A percentile compares a stretch with the other conserved stretches of the same genome.
Conservation (phyloP, 2,113 vertebrate genomes). For the Platysteira castanea region DNA sequence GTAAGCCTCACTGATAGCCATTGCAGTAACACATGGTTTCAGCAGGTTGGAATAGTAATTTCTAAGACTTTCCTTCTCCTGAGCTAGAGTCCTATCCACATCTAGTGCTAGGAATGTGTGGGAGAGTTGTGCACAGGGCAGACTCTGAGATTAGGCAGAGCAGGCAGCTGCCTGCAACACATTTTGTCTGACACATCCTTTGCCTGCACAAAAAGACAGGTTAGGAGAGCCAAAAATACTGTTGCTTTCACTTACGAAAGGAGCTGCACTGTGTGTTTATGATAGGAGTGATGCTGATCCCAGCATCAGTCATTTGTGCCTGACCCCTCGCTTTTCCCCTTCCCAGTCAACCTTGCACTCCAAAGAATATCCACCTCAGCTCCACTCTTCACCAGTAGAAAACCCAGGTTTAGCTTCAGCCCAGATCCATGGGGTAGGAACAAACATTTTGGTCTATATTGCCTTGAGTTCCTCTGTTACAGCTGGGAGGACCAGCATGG, state of each 20-base stretch:
- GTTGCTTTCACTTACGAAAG: background rate
- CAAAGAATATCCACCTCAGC: background rate
- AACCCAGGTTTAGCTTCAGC: background rate
- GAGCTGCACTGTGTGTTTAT: background rate
- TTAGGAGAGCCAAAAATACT: background rate
- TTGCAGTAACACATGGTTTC: background rate
- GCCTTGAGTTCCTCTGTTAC: background rate
- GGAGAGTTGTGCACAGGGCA: background rate
- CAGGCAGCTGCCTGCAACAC: background rate
- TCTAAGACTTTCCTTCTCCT: background rate
- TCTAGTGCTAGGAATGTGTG: background rate
- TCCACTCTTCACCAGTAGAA: background rate
- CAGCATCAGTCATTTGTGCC: background rate
- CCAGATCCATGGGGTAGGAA: background rate
- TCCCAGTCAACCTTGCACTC: background rate
- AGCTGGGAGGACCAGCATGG: background rate
- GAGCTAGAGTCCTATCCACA: background rate
- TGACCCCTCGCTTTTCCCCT: rapidly evolving
- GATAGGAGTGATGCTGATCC: background rate
- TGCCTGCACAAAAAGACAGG: background rate
- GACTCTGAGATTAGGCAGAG: background rate
- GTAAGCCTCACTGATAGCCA: background rate
- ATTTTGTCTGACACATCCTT: background rate
- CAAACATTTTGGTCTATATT: background rate
- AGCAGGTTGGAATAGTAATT: background rate